A percentile compares a stretch with the other conserved stretches of the same genome.
These are phyloP conservation scores for Achroia grisella DNA, from an alignment of 1,140 invertebrate species.

Conservation along the genomic window DNA sequence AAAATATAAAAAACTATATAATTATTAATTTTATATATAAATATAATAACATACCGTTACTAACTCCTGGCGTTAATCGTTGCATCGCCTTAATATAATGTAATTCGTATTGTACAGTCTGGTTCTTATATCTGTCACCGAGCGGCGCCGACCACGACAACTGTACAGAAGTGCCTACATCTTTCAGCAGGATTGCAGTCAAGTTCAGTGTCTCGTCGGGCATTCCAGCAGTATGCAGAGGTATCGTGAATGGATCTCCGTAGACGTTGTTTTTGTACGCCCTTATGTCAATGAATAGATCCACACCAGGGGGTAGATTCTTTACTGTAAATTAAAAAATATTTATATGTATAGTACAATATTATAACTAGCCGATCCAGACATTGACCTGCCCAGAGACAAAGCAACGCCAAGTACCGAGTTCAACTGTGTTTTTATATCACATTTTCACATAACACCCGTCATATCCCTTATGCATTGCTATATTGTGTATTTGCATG, in stretches of 20 bases:
- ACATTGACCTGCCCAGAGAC: too few relatives aligned
- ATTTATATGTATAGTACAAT: constrained; percentile 15
- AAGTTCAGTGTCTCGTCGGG: constrained; percentile 57
- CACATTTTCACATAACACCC: too few relatives aligned
- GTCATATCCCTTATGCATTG: too few relatives aligned
- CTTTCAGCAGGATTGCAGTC: constrained; percentile 71
- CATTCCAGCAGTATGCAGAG: constrained; percentile 72
- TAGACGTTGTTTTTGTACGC: constrained; percentile 76
- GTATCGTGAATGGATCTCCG: constrained; percentile 73
- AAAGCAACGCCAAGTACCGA: too few relatives aligned
- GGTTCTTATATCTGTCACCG: constrained; percentile 48
- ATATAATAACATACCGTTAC: constrained; percentile 45
- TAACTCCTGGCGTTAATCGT: constrained; percentile 22
- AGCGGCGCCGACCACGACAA: constrained; percentile 78
- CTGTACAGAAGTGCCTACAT: constrained; percentile 77
- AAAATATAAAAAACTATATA: too few relatives aligned
- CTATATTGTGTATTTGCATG: too few relatives aligned
- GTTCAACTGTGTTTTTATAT: too few relatives aligned
- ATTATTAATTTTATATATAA: too few relatives aligned
- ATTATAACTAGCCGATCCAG: too few relatives aligned
- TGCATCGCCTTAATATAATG: constrained; percentile 38
- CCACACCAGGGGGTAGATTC: constrained; percentile 72
- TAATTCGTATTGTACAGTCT: constrained; percentile 73
- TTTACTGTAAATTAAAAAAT: constrained; percentile 42
- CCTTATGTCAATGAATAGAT: constrained; percentile 76